These are phyloP conservation scores for Colossoma macropomum DNA, from an alignment of 2,113 vertebrate genomes.

Conservation along the genomic window DNA sequence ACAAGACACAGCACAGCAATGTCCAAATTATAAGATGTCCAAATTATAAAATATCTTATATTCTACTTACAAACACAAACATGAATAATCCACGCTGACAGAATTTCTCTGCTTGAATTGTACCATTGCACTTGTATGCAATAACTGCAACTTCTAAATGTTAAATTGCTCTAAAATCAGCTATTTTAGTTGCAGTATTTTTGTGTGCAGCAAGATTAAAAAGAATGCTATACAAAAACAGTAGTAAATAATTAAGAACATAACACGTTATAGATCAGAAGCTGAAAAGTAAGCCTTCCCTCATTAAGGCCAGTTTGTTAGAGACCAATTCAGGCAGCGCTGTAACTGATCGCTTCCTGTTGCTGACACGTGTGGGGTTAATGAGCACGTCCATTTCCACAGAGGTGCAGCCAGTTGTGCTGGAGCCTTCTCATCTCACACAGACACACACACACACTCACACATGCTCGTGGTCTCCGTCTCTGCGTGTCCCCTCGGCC, in stretches of 20 bases:
- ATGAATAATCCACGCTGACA: no score
- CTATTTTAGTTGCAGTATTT: not conserved
- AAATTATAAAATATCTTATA: no score
- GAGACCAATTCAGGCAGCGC: constrained; percentile 6
- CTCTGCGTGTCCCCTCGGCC: constrained; percentile 55
- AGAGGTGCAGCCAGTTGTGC: constrained; percentile 62
- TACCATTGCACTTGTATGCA: no score
- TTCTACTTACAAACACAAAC: no score
- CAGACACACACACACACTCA: constrained; percentile 52
- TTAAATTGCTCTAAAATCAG: not conserved
- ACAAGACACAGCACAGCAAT: no score
- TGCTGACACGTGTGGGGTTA: constrained; percentile 61
- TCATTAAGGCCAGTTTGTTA: constrained; percentile 26
- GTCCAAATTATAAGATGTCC: no score
- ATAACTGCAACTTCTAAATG: no score
- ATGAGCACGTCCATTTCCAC: constrained; percentile 66
- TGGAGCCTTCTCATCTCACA: constrained; percentile 31
- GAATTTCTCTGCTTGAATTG: no score
- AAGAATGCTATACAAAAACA: not conserved
- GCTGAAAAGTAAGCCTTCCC: not conserved
- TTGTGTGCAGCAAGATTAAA: no score
- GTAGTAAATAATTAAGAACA: constrained; percentile 15
- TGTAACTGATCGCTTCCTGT: constrained; percentile 69
- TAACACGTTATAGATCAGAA: not conserved
- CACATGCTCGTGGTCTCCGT: constrained; percentile 64